A percentile compares a stretch with the other conserved stretches of the same genome.
Evolutionary conservation across 2,888 invertebrate genomes (phyloP).

Genomic region (Coelopa pilipes): DNA sequence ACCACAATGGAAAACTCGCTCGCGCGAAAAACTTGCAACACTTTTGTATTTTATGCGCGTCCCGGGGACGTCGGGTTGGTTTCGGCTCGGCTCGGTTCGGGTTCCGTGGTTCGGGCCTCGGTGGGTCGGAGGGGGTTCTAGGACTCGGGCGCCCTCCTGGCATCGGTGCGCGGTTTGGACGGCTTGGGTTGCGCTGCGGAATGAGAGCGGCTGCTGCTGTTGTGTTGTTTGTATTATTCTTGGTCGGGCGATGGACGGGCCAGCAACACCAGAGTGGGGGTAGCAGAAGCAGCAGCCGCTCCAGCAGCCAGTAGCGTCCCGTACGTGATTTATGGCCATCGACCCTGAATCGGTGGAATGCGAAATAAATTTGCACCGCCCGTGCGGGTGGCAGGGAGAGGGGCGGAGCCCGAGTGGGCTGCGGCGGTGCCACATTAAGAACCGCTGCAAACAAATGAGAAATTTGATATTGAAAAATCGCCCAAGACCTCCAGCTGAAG

Average conservation of each 20-base stretch:
- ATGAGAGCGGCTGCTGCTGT: slow-evolving; percentile 22
- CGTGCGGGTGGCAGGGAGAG: not conserved
- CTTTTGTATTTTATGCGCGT: slow-evolving; percentile 32
- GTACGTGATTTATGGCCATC: slow-evolving; percentile 48
- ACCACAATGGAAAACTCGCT: slow-evolving; percentile 30
- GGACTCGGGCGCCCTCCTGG: not conserved
- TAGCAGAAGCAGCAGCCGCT: slow-evolving; percentile 41
- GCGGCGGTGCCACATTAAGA: slow-evolving; percentile 19
- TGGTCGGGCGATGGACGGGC: slow-evolving; percentile 13
- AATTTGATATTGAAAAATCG: slow-evolving; percentile 19
- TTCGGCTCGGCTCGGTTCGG: slow-evolving; percentile 14
- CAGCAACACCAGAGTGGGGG: slow-evolving; percentile 17
- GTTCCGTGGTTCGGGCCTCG: not conserved
- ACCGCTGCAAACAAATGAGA: slow-evolving; percentile 14
- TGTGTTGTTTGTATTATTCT: slow-evolving; percentile 29
- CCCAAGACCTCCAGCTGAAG: slow-evolving; percentile 32
- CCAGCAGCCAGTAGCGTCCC: slow-evolving; percentile 43
- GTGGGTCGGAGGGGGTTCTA: not conserved
- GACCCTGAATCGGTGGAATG: slow-evolving; percentile 41
- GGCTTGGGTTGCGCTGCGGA: slow-evolving; percentile 26
- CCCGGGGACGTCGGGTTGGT: slow-evolving; percentile 12
- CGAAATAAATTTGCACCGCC: slow-evolving; percentile 34
- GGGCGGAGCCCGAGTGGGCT: slow-evolving; percentile 1
- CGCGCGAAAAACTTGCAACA: slow-evolving; percentile 35
- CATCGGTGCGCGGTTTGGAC: slow-evolving; percentile 16